A percentile compares a stretch with the other conserved stretches of the same genome.
Conservation (phyloP, 1,140 invertebrate genomes). For the Cyrtorhinus lividipennis region DNA sequence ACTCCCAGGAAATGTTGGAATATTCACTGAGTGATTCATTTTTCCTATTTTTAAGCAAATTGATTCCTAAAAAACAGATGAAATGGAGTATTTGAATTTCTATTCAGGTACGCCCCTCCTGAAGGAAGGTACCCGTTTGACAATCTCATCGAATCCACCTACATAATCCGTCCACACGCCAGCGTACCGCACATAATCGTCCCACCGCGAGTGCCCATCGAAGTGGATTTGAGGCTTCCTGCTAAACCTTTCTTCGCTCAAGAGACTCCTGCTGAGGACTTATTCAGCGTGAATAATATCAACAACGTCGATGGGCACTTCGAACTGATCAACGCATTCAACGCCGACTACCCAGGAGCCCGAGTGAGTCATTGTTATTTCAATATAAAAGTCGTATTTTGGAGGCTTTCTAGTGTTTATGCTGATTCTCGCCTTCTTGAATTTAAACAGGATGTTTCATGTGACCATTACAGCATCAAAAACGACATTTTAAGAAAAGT, state of each 20-base stretch:
- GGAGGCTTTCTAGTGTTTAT: neutral
- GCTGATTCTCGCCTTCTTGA: neutral
- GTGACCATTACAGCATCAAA: too few relatives aligned
- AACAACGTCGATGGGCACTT: slow-evolving; percentile 18
- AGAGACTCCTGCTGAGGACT: slow-evolving; percentile 11
- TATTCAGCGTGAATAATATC: slow-evolving; percentile 6
- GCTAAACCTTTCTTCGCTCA: slow-evolving; percentile 18
- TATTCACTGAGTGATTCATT: too few relatives aligned
- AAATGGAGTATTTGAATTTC: too few relatives aligned
- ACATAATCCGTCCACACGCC: slow-evolving; percentile 24
- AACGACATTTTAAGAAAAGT: too few relatives aligned
- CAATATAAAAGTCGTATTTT: too few relatives aligned
- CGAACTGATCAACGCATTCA: slow-evolving; percentile 16
- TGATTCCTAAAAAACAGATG: too few relatives aligned
- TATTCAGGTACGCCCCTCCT: slow-evolving; percentile 20
- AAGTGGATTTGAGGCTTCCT: slow-evolving; percentile 20
- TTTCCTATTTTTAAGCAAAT: too few relatives aligned
- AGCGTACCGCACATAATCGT: slow-evolving; percentile 14
- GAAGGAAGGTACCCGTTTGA: slow-evolving; percentile 24
- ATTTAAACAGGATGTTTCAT: too few relatives aligned
- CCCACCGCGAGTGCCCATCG: slow-evolving; percentile 20
- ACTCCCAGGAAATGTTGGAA: too few relatives aligned
- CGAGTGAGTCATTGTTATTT: too few relatives aligned
- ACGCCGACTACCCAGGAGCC: slow-evolving; percentile 17
- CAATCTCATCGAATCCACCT: slow-evolving; percentile 26